A percentile compares a stretch with the other conserved stretches of the same genome.
Conservation (phyloP, 64 coral and sea anemone species). For the Montipora foliosa region DNA sequence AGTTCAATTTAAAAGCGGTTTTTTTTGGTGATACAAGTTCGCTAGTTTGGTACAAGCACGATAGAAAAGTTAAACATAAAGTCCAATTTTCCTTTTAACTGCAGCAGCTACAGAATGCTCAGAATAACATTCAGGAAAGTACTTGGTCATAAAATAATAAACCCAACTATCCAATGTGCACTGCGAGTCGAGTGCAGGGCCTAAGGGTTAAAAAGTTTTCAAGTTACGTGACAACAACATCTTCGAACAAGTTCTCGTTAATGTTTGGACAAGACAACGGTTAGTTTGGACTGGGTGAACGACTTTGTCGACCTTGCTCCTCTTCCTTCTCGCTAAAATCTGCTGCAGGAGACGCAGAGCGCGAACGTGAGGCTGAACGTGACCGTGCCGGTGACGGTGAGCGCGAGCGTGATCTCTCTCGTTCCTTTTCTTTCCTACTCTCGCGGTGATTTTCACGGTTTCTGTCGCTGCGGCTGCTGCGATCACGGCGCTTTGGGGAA, state of each 20-base stretch:
- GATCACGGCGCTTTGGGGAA: conserved; percentile 26
- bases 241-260: not conserved
- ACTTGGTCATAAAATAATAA: too few relatives aligned
- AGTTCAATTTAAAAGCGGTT: too few relatives aligned
- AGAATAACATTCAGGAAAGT: too few relatives aligned
- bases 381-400: conserved; percentile 76
- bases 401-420: conserved; percentile 65
- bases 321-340: conserved; percentile 79
- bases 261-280: not conserved
- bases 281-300: conserved; percentile 71
- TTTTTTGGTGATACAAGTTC: too few relatives aligned
- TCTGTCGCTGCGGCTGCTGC: not conserved
- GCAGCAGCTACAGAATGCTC: too few relatives aligned
- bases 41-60: too few relatives aligned
- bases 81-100: too few relatives aligned
- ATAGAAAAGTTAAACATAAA: too few relatives aligned
- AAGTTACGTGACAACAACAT: too few relatives aligned
- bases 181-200: too few relatives aligned
- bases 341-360: conserved; percentile 59
- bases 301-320: conserved; percentile 61
- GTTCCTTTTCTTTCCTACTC: conserved; percentile 45
- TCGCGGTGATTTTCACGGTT: conserved; percentile 25
- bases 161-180: too few relatives aligned
- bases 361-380: conserved; percentile 63
- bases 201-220: too few relatives aligned